These are phyloP conservation scores for Mus musculus DNA, from an alignment of 2,113 vertebrate genomes.

Conservation along the genomic window DNA sequence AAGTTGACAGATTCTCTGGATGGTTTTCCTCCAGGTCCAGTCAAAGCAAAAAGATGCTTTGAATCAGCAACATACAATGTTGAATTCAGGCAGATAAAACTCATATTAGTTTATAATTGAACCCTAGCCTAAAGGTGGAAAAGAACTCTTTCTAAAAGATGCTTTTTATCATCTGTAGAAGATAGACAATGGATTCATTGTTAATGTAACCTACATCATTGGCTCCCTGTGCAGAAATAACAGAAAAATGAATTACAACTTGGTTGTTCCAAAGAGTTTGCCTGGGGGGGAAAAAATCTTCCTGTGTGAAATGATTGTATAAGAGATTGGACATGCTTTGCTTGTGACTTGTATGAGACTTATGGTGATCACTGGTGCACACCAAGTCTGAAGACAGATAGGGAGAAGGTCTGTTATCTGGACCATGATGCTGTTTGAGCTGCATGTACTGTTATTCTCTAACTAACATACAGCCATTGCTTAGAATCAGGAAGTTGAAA, in stretches of 20 bases:
- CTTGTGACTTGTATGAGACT: not conserved
- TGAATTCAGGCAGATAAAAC: not conserved
- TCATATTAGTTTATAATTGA: not conserved
- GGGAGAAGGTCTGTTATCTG: not conserved
- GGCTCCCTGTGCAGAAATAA: not conserved
- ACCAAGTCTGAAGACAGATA: not conserved
- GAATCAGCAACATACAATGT: not conserved
- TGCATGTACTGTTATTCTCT: constrained; percentile 24
- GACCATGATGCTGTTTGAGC: not conserved
- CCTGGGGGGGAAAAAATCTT: not conserved
- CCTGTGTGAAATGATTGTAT: not conserved
- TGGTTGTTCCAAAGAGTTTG: not conserved
- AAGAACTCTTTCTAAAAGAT: not conserved
- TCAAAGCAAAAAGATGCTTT: not conserved
- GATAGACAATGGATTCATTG: not conserved
- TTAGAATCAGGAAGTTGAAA: constrained; percentile 62
- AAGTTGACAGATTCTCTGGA: not conserved
- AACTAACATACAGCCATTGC: constrained; percentile 54
- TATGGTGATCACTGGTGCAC: not conserved
- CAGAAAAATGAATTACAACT: not conserved
- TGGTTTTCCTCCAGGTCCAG: not conserved
- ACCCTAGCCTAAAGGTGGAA: not conserved
- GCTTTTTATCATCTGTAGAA: not conserved
- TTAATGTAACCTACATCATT: not conserved
- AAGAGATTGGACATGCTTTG: not conserved